Base-by-base conservation (phyloP, 2,888 invertebrate genomes). In the Phoronis australis region DNA sequence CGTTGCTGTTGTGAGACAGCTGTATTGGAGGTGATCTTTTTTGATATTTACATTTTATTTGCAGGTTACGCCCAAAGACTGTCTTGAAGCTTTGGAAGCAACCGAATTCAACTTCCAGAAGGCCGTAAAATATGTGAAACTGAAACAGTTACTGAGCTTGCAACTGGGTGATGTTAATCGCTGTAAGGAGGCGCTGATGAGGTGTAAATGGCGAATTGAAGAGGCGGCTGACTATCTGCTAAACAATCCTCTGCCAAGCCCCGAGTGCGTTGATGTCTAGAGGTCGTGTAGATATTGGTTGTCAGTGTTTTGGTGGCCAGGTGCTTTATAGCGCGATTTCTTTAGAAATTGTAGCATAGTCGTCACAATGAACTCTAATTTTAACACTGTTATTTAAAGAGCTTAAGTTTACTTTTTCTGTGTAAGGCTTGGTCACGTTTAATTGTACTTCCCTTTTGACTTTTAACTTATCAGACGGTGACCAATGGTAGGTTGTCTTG, bases 81-180 rank as follows among this genome's bases (percentile, higher is more conserved):
- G 92, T 64, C 79, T 92, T 3, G 82, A 83, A 55, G 88, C 89
- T 0, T 76, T 94, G 38, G 88, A 92, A 68, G 83, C 87, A 53
- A 87, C 88, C 47, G 84, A 87, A 55, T 93, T 94, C 92, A 87
- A 92, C 69, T 87, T 93, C 0, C 86, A 90, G 68, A 85, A 85
- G 45, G 92, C 92, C 15, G 90, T 94, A 57, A 94, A 94, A 73
- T 78, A 88, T 54, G 81, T 86, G 22, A 83, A 85, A 45, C 81
- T 90, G 38, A 84, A 84, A 69, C 80, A 81, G 57, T 60, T 78
- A 24, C 65, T 78, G 22, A 71, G 69, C 35, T 59, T 66, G 12
- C 67, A 74, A 40, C 59, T 74, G 20, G 74, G 70, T 4, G 69
- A 72, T 49, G 64, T 69, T 9, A 66, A 68, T 41, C 59, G 59